A percentile compares a stretch with the other conserved stretches of the same genome.
Evolutionary conservation across 2,888 invertebrate genomes (phyloP).

Genomic region (Pheosia gnoma): DNA sequence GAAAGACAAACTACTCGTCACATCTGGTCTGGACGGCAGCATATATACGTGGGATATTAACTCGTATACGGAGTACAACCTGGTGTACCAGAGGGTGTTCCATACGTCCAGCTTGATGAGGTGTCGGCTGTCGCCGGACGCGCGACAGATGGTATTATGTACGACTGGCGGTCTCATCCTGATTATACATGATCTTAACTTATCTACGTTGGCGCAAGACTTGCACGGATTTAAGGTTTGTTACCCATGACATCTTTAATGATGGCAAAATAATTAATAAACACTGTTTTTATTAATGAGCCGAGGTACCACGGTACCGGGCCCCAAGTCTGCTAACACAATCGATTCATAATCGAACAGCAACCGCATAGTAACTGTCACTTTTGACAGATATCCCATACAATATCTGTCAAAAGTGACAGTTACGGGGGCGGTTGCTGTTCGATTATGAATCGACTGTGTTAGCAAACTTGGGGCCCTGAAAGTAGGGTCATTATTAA

Average conservation of each 20-base stretch:
- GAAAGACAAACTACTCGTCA: conserved; percentile 92
- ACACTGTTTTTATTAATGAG: too few relatives aligned
- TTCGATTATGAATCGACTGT: too few relatives aligned
- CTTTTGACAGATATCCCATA: too few relatives aligned
- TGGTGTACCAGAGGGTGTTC: conserved; percentile 92
- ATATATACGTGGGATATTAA: conserved; percentile 98
- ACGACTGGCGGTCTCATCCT: conserved; percentile 96
- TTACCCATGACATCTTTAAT: background rate
- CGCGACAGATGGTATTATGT: conserved; percentile 94
- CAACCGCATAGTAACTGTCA: too few relatives aligned
- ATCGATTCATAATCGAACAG: too few relatives aligned
- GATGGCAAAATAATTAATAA: too few relatives aligned
- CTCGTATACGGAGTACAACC: conserved; percentile 90
- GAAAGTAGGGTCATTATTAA: too few relatives aligned
- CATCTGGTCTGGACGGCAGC: conserved; percentile 96
- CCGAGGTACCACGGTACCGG: too few relatives aligned
- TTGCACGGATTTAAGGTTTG: conserved; percentile 92
- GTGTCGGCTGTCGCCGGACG: conserved; percentile 93
- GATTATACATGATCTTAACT: conserved; percentile 94
- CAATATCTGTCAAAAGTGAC: too few relatives aligned
- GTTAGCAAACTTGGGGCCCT: too few relatives aligned
- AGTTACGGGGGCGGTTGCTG: too few relatives aligned
- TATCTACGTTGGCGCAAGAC: conserved; percentile 91
- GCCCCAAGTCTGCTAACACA: too few relatives aligned
- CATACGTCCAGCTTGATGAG: conserved; percentile 94